phyloP scores from a whole-genome alignment of 1,140 invertebrate species.

The Dendroctonus ponderosae region DNA sequence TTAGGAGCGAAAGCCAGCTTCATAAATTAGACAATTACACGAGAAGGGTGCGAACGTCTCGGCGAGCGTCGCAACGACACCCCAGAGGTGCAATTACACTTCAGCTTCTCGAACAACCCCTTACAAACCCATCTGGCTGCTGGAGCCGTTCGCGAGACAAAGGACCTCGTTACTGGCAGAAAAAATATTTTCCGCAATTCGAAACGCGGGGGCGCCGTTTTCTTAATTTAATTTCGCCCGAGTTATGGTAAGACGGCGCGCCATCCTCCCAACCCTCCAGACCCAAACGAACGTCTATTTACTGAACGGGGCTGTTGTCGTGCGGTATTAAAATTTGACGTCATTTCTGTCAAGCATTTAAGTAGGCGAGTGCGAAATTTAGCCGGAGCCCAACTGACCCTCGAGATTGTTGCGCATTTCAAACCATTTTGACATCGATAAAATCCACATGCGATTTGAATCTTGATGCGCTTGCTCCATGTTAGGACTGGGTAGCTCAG shows the following conservation, averaged over 20 bases:
- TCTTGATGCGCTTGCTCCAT: too few relatives aligned
- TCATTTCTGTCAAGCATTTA: too few relatives aligned
- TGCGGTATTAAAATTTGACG: too few relatives aligned
- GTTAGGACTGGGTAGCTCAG: too few relatives aligned
- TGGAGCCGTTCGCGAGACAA: slow-evolving; percentile 37
- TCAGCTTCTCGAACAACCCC: slow-evolving; percentile 39
- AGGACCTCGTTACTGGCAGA: slow-evolving; percentile 42
- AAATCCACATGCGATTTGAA: too few relatives aligned
- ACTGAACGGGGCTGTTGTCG: too few relatives aligned
- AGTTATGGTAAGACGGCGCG: slow-evolving; percentile 39
- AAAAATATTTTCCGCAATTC: slow-evolving; percentile 43
- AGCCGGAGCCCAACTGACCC: too few relatives aligned
- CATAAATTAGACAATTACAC: slow-evolving; percentile 46
- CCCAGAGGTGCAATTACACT: slow-evolving; percentile 45
- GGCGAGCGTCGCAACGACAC: slow-evolving; percentile 40
- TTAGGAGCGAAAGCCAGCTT: slow-evolving; percentile 38
- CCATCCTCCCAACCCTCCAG: slow-evolving; percentile 9
- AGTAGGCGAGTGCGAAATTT: too few relatives aligned
- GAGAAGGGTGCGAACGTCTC: slow-evolving; percentile 43
- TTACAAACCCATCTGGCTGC: slow-evolving; percentile 44
- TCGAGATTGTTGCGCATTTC: too few relatives aligned
- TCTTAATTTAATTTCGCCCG: slow-evolving; percentile 46
- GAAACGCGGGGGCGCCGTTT: slow-evolving; percentile 37
- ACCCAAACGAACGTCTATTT: too few relatives aligned
- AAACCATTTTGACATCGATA: too few relatives aligned